phyloP scores from a whole-genome alignment of 2,888 invertebrate genomes.

The Thysanoteuthis rhombus region DNA sequence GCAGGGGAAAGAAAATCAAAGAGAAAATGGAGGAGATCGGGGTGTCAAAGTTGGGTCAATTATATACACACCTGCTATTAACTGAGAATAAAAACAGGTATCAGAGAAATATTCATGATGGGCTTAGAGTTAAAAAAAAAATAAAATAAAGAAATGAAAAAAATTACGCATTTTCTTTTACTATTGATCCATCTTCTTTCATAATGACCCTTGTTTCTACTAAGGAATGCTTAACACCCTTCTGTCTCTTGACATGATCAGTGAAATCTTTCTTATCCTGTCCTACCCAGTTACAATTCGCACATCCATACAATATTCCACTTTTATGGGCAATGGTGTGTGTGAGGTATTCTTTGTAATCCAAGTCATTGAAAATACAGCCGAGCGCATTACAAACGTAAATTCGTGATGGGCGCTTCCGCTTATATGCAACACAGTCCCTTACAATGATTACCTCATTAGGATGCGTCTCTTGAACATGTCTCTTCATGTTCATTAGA shows the following conservation, averaged over 20 bases:
- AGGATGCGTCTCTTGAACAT: slow-evolving; percentile 43
- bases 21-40: too few species aligned
- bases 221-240: neutral
- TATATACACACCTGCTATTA: too few species aligned
- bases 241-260: slow-evolving; percentile 18
- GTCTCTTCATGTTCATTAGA: slow-evolving; percentile 46
- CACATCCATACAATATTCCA: slow-evolving; percentile 45
- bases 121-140: too few species aligned
- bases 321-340: slow-evolving; percentile 44
- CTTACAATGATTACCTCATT: slow-evolving; percentile 47
- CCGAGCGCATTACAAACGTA: slow-evolving; percentile 47
- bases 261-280: neutral
- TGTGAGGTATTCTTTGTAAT: slow-evolving; percentile 41
- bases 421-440: slow-evolving; percentile 46
- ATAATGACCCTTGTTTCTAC: neutral
- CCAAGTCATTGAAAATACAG: slow-evolving; percentile 42
- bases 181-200: slow-evolving; percentile 22
- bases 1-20: too few species aligned
- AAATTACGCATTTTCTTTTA: neutral
- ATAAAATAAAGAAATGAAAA: neutral
- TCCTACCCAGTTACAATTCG: slow-evolving; percentile 38
- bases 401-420: slow-evolving; percentile 42
- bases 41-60: too few species aligned
- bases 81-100: too few species aligned
- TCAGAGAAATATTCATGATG: too few species aligned